Evolutionary conservation across 1,140 invertebrate genomes (phyloP), one percentile per base, ranked within the genome.

Genomic region (Penaeus japonicus): DNA sequence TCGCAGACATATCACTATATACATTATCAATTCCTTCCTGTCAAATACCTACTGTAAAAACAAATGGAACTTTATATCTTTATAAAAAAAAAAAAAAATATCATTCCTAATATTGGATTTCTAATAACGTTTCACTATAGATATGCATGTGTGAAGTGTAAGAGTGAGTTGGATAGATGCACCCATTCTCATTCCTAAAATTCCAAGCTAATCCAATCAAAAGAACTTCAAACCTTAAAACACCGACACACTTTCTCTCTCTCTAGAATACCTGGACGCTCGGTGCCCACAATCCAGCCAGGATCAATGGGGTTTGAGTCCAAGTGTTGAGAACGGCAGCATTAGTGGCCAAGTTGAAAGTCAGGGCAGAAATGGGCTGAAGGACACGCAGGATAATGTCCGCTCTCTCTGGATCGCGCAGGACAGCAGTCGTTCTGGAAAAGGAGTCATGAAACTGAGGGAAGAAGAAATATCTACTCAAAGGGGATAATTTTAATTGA

Each of bases 261-360:
- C 95, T 32, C 94, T 94, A 92, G 95, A 95, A 92, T 96, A 91
- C 59, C 75, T 90, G 90, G 0, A 89, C 94, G 15, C 96, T 95
- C 15, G 96, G 96, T 20, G 95, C 95, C 96, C 96, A 97, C 53
- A 98, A 93, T 22, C 97, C 97, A 27, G 97, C 95, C 85, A 98
- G 93, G 90, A 96, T 93, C 7, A 99, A 92, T 2, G 97, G 96
- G n/a, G 95, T 95, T 89, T 95, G 95, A 0, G 95, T 96, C 98
- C 98, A 99, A 59, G 94, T 94, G 93, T 99, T 99, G 0, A 99
- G 92, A 12, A 98, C 92, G 91, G 96, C 97, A 0, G 96, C 97
- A 93, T 98, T 98, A 89, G 94, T 96, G 3, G 96, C 96, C 84
- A 99, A 92, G 86, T 96, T 94, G 92, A 99, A 98, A 39, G 94